phyloP scores from a whole-genome alignment of 2,888 invertebrate genomes.

The Syrphus vitripennis region DNA sequence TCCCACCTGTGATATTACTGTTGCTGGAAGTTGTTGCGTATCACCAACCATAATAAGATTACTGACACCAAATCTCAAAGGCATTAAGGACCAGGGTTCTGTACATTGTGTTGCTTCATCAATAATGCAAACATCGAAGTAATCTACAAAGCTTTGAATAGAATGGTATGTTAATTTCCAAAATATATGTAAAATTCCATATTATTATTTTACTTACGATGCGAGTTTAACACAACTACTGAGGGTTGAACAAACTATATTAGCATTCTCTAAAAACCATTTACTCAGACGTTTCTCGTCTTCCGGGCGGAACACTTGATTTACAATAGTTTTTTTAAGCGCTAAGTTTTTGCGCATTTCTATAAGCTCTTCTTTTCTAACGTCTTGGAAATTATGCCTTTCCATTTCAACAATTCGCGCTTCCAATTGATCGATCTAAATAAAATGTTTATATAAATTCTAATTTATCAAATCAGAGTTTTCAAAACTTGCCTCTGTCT shows the following conservation, averaged over 20 bases:
- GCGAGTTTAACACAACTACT: constrained; percentile 82
- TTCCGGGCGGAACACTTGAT: constrained; percentile 72
- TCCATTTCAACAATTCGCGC: constrained; percentile 71
- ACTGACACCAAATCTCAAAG: constrained; percentile 88
- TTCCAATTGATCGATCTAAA: constrained; percentile 65
- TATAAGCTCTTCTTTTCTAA: constrained; percentile 73
- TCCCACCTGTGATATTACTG: constrained; percentile 87
- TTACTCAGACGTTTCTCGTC: constrained; percentile 76
- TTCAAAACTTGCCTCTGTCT: not conserved
- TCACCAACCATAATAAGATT: constrained; percentile 93
- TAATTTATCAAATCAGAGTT: not conserved
- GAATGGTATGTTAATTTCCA: not conserved
- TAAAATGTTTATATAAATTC: not conserved
- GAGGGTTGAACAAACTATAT: constrained; percentile 88
- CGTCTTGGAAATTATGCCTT: constrained; percentile 62
- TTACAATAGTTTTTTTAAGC: constrained; percentile 72
- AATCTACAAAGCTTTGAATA: constrained; percentile 67
- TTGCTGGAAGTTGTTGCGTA: constrained; percentile 92
- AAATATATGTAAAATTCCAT: not conserved
- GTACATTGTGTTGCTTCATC: constrained; percentile 94
- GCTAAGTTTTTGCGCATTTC: constrained; percentile 76
- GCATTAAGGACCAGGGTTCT: constrained; percentile 91
- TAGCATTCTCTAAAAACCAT: constrained; percentile 83
- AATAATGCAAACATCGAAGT: constrained; percentile 87
- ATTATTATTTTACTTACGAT: constrained; percentile 71